Percentiles rank a stretch among this genome's conserved stretches.
Conservation (phyloP, 1,140 invertebrate genomes). For the Eumaeus atala region DNA sequence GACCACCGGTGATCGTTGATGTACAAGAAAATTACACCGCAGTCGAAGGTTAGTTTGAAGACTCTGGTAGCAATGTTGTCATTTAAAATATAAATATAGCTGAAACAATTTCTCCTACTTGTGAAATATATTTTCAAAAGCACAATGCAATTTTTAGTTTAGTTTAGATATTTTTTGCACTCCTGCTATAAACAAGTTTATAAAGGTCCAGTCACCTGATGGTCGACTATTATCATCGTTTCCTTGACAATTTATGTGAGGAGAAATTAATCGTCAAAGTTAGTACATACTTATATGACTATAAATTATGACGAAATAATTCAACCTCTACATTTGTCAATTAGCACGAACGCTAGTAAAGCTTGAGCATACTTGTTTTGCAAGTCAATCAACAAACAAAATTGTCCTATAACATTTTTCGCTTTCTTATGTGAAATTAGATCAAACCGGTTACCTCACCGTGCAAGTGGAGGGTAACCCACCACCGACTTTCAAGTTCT, state of each 20-base stretch:
- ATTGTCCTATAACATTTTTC: slow-evolving; percentile 10
- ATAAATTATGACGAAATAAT: too few relatives aligned
- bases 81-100: neutral
- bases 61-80: neutral
- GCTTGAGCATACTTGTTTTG: neutral
- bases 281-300: too few relatives aligned
- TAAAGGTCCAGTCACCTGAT: too few relatives aligned
- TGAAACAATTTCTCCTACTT: neutral
- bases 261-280: too few relatives aligned
- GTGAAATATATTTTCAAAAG: too few relatives aligned
- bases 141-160: too few relatives aligned
- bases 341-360: too few relatives aligned
- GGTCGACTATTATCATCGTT: too few relatives aligned
- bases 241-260: too few relatives aligned
- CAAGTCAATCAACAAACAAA: slow-evolving; percentile 1
- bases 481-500: slow-evolving; percentile 95
- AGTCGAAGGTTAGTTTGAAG: slow-evolving; percentile 83
- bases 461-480: slow-evolving; percentile 94
- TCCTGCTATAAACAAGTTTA: too few relatives aligned
- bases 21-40: slow-evolving; percentile 92
- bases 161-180: too few relatives aligned
- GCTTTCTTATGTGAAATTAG: slow-evolving; percentile 62
- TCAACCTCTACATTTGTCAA: too few relatives aligned
- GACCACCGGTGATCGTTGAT: slow-evolving; percentile 90
- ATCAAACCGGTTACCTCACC: slow-evolving; percentile 91